Evolutionary conservation across 1,140 invertebrate species (phyloP).

Genomic region (Dinoponera quadriceps): DNA sequence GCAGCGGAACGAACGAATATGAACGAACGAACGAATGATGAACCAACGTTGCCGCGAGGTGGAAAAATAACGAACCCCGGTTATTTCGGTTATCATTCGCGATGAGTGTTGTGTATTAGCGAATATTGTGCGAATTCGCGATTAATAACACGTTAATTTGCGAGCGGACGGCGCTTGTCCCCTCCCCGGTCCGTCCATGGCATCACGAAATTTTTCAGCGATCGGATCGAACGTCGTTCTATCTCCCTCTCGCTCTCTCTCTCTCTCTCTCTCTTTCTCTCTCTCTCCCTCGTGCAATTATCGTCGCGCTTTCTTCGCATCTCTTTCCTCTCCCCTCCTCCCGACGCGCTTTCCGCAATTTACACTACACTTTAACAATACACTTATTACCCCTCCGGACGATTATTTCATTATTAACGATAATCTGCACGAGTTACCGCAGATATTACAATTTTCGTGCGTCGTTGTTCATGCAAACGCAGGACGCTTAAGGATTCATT

Average conservation of each 20-base stretch:
- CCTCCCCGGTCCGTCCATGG: not conserved
- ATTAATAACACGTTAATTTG: conserved; percentile 30
- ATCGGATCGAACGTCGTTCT: not conserved
- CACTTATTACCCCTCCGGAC: too few relatives aligned
- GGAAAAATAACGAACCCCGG: conserved; percentile 34
- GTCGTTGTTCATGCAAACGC: not conserved
- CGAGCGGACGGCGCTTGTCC: not conserved
- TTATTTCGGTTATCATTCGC: conserved; percentile 13
- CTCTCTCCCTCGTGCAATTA: not conserved
- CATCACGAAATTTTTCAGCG: not conserved
- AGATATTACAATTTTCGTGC: conserved; percentile 9
- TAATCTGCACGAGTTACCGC: not conserved
- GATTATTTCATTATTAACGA: not conserved
- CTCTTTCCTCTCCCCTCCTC: not conserved
- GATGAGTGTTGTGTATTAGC: conserved; percentile 28
- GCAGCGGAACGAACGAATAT: conserved; percentile 26
- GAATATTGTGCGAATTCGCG: conserved; percentile 5
- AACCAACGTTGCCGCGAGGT: not conserved
- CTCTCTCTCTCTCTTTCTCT: not conserved
- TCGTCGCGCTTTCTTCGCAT: not conserved
- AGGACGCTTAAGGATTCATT: conserved; percentile 20
- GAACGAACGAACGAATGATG: not conserved
- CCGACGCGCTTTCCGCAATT: too few relatives aligned
- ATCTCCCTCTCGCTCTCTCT: not conserved
- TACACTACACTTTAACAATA: too few relatives aligned